These are phyloP conservation scores for Amiota minor DNA, from an alignment of 2,888 invertebrate species.

Conservation along the genomic window DNA sequence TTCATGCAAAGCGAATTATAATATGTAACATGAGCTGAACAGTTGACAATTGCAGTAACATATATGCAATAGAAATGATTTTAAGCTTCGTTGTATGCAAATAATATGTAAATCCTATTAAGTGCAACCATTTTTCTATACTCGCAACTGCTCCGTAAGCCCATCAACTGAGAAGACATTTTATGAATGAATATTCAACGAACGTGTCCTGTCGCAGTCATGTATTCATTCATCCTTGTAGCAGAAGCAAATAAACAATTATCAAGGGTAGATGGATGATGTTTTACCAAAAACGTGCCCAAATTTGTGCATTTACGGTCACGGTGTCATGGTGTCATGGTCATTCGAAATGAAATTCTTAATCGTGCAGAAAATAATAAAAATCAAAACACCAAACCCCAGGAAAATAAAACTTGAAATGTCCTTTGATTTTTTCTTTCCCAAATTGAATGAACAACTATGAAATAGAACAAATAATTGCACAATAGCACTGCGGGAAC, in stretches of 20 bases:
- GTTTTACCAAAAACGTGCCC: slow-evolving; percentile 44
- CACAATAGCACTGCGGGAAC: slow-evolving; percentile 54
- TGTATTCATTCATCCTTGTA: too few species aligned
- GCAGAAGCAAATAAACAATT: background rate
- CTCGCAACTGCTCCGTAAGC: background rate
- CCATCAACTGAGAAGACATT: background rate
- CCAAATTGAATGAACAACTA: slow-evolving; percentile 39
- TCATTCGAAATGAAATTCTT: slow-evolving; percentile 3
- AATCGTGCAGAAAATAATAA: slow-evolving; percentile 32
- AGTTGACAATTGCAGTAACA: background rate
- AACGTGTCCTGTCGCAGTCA: background rate
- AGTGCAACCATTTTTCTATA: background rate
- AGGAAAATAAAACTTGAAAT: slow-evolving; percentile 23
- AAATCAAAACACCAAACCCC: slow-evolving; percentile 31
- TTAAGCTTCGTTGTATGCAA: background rate
- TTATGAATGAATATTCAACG: background rate
- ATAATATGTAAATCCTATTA: slow-evolving; percentile 9
- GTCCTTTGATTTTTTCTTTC: slow-evolving; percentile 45
- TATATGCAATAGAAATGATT: background rate
- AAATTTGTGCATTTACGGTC: slow-evolving; percentile 43
- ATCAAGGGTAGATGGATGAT: slow-evolving; percentile 42
- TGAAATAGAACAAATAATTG: slow-evolving; percentile 36
- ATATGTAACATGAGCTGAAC: background rate
- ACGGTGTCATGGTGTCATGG: slow-evolving; percentile 5
- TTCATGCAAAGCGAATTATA: background rate